These are phyloP conservation scores for Hippopotamus amphibius DNA, from an alignment of 2,113 vertebrate genomes.

Conservation along the genomic window DNA sequence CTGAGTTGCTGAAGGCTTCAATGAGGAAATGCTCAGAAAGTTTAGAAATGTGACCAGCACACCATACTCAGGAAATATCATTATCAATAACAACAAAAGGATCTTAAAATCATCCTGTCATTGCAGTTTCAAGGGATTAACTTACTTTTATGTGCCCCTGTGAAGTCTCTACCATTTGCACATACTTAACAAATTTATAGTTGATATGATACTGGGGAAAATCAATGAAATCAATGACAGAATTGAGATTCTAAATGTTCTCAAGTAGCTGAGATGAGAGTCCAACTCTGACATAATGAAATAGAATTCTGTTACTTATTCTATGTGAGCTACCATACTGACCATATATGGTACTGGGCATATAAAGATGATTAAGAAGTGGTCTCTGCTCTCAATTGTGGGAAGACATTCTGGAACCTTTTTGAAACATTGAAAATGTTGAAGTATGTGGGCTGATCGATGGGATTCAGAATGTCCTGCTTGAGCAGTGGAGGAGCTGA, in stretches of 20 bases:
- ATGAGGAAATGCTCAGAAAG: not conserved
- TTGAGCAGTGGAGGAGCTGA: no score
- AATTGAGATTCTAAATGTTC: not conserved
- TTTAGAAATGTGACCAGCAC: not conserved
- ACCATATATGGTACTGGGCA: not conserved
- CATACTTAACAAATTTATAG: not conserved
- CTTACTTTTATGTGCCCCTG: not conserved
- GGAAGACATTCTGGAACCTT: no score
- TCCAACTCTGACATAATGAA: not conserved
- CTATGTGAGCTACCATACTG: not conserved
- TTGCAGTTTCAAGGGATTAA: not conserved
- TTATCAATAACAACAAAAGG: not conserved
- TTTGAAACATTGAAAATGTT: no score
- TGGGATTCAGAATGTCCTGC: no score
- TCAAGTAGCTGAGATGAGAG: not conserved
- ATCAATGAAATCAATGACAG: not conserved
- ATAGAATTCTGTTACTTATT: not conserved
- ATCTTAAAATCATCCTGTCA: slow-evolving; percentile 49
- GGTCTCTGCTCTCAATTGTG: not conserved
- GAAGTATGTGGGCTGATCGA: no score
- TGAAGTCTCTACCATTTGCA: slow-evolving; percentile 15
- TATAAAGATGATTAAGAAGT: not conserved
- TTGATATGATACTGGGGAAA: slow-evolving; percentile 16
- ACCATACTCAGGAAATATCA: not conserved
- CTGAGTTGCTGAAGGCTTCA: slow-evolving; percentile 1